Evolutionary conservation across 2,797 vertebrate genomes (phyloP).

Genomic region (Sciurus vulgaris): DNA sequence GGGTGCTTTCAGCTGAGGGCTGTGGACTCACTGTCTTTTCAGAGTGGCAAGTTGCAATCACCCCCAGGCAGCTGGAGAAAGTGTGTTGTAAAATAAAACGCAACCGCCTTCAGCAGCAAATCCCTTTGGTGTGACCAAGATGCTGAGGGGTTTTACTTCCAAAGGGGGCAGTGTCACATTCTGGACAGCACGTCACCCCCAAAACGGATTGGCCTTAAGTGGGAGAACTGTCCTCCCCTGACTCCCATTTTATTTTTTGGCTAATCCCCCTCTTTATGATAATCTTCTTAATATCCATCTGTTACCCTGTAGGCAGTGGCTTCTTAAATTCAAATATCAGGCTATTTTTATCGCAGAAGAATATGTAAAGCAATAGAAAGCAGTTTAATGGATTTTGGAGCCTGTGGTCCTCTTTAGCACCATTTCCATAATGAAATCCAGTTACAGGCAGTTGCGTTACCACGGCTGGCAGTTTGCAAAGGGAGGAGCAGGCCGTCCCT

Average conservation of each 20-base stretch:
- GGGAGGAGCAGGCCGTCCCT: slow-evolving; percentile 79
- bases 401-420: slow-evolving; percentile 86
- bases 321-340: slow-evolving; percentile 90
- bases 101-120: slow-evolving; percentile 1
- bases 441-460: slow-evolving; percentile 86
- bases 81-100: slow-evolving; percentile 3
- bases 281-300: slow-evolving; percentile 91
- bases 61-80: not conserved
- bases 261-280: slow-evolving; percentile 88
- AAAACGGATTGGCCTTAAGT: slow-evolving; percentile 79
- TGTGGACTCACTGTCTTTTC: not conserved
- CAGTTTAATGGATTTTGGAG: slow-evolving; percentile 90
- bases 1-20: not conserved
- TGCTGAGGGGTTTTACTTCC: slow-evolving; percentile 65
- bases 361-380: slow-evolving; percentile 90
- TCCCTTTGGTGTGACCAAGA: slow-evolving; percentile 7
- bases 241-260: slow-evolving; percentile 77
- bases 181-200: slow-evolving; percentile 70
- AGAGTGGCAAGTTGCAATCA: slow-evolving; percentile 3
- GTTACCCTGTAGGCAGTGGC: slow-evolving; percentile 88
- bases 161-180: slow-evolving; percentile 55
- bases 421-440: slow-evolving; percentile 91
- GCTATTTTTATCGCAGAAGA: slow-evolving; percentile 90
- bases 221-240: slow-evolving; percentile 76
- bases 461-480: slow-evolving; percentile 85